These are phyloP conservation scores for Eulemur albifrons DNA, from an alignment of 2,797 vertebrate genomes.

Conservation along the genomic window DNA sequence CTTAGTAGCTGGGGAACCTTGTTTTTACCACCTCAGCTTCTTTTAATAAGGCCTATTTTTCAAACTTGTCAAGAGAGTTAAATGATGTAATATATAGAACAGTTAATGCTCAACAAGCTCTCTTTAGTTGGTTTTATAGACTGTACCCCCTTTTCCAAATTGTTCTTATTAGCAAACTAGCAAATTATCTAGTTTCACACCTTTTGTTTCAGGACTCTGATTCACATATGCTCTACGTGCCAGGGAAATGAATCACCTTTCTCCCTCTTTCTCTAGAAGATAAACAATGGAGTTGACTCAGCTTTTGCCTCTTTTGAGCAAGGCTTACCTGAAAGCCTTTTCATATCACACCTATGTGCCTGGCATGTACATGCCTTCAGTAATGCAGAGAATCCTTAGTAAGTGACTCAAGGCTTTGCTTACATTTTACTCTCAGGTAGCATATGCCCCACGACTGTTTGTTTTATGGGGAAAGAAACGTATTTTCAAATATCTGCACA, in stretches of 20 bases:
- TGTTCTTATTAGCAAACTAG: background rate
- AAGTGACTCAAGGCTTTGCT: background rate
- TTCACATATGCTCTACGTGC: background rate
- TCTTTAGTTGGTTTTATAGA: background rate
- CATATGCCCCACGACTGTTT: rapidly evolving
- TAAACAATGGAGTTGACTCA: background rate
- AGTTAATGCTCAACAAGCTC: background rate
- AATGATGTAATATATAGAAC: background rate
- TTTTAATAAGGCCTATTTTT: background rate
- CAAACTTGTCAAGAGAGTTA: background rate
- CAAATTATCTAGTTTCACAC: background rate
- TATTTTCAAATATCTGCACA: background rate
- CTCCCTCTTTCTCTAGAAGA: background rate
- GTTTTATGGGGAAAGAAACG: background rate
- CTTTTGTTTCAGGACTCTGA: background rate
- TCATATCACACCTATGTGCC: background rate
- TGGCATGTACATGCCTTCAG: background rate
- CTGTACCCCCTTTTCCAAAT: background rate
- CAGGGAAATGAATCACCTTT: background rate
- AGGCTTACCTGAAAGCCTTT: background rate
- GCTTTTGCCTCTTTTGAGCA: background rate
- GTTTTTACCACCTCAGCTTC: background rate
- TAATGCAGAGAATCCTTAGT: background rate
- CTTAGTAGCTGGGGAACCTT: background rate
- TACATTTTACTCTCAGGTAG: background rate